Conservation (phyloP, 2,888 invertebrate genomes). For the Agrilus mali region DNA sequence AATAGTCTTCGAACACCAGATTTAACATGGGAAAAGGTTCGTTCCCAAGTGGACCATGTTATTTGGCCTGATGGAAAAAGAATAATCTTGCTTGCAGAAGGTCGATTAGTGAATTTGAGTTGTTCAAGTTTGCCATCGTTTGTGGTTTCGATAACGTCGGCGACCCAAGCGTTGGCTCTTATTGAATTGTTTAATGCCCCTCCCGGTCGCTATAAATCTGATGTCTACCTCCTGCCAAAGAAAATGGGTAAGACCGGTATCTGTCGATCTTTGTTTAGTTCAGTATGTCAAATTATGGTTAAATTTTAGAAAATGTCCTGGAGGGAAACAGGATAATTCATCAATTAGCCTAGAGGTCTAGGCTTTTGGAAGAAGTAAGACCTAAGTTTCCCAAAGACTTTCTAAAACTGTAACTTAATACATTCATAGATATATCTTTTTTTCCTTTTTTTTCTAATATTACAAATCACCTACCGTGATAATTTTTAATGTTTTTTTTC, state of each 20-base stretch:
- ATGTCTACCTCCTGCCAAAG: constrained; percentile 94
- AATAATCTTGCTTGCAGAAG: constrained; percentile 87
- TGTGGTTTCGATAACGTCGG: constrained; percentile 94
- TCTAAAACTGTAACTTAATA: too few relatives aligned
- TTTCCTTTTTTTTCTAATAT: too few relatives aligned
- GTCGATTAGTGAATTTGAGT: constrained; percentile 88
- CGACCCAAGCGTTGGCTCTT: constrained; percentile 91
- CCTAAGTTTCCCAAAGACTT: too few relatives aligned
- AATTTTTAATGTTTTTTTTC: constrained; percentile 2
- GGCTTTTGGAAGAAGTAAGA: too few relatives aligned
- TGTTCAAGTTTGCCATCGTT: constrained; percentile 96
- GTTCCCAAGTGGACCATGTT: constrained; percentile 96
- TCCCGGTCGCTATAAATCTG: constrained; percentile 85
- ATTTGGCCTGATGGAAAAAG: constrained; percentile 97
- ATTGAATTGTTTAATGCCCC: constrained; percentile 97
- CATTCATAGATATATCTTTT: too few relatives aligned
- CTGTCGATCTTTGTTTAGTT: neutral
- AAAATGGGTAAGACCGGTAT: constrained; percentile 70
- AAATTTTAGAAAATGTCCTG: constrained; percentile 1
- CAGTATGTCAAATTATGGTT: constrained; percentile 1
- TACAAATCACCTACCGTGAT: too few relatives aligned
- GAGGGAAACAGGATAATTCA: too few relatives aligned
- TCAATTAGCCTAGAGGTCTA: too few relatives aligned
- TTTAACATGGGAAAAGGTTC: constrained; percentile 91
- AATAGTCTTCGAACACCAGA: constrained; percentile 87